Base-by-base conservation (phyloP, 2,113 vertebrate species). In the Capricornis sumatraensis region DNA sequence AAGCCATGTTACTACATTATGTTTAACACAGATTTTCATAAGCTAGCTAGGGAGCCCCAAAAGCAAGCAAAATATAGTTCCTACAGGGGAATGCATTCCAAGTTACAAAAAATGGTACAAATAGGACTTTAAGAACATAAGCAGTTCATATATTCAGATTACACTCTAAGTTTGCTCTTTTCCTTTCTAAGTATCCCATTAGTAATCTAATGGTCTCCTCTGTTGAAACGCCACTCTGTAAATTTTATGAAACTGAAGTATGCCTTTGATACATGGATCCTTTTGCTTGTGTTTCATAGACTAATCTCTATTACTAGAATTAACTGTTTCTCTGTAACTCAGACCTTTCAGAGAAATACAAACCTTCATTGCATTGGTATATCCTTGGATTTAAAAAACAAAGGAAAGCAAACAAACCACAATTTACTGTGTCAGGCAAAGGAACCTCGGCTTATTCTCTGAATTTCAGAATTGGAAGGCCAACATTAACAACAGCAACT, bases 51-150 rank as follows among this genome's bases (percentile, higher is more conserved):
- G 17, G 23, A 94, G 45, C 13, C 12, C n/a, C 62, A 2, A 89
- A 87, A 97, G 87, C 45, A 94, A 25, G 64, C 47, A 92, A 89
- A 90, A 92, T 53, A 83, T 27, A 94, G 76, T 91, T 95, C 17
- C 74, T 92, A 96, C 5, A 12, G 55, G 87, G 45, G 91, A 93
- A 96, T 87, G 52, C 23, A 89, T 92, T 91, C 87, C 15, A 36
- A 91, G 87, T 94, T 81, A 85, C 19, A 17, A 90, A 94, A 89
- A 52, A 53, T 4, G 27, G 52, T 85, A 87, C 17, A 90, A 89
- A 93, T 30, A 87, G 81, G 81, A 85, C 60, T 94, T 58, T 57
- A 95, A 96, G 90, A 94, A 96, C 36, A 33, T 82, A 92, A 97
- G 28, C 4, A 10, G 36, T 92, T 97, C 84, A 60, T 87, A 83